Evolutionary conservation across 2,888 invertebrate genomes (phyloP), one percentile per base, ranked within the genome.

Genomic region (Zaprionus obscuricornis): DNA sequence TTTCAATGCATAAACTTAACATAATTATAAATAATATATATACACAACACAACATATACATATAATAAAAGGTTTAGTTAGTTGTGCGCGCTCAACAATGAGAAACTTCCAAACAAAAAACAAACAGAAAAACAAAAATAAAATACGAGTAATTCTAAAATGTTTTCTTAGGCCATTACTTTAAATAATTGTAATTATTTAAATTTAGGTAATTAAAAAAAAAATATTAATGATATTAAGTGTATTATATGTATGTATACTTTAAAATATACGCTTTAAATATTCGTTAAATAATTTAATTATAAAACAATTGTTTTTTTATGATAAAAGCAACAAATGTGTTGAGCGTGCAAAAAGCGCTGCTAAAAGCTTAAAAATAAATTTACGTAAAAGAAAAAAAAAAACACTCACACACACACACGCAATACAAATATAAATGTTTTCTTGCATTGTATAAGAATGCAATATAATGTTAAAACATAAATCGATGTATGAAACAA

Each of bases 271-370:
- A 66, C 72, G 76, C 83, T 79, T 74, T 70, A 65, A 59, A 65
- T 62, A 72, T 79, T 74, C 72, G 78, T 73, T 75, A 69, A 62
- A 55, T 78, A 69, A 73, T 67, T 72, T 69, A 74, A 64, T 58
- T 51, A 58, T 49, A 43, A 31, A 57, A 24, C 22, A 64, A 73
- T 73, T 78, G 42, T 62, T 57, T n/a, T n/a, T 78, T 62, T 59
- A 66, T 56, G 56, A 51, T 22, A 22, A 64, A 45, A 42, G 42
- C 52, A 60, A 54, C 49, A 69, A 66, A 51, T 66, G 63, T 63
- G 67, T 77, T 67, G 67, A 70, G 55, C 52, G 66, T 58, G 70
- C 56, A 66, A 29, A n/a, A 39, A 36, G 46, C 51, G 62, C 66
- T 65, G 75, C 75, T 78, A 49, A 66, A 78, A 82, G 78, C 78